Conservation (phyloP, 2,888 invertebrate genomes). For the Eurytoma californica region DNA sequence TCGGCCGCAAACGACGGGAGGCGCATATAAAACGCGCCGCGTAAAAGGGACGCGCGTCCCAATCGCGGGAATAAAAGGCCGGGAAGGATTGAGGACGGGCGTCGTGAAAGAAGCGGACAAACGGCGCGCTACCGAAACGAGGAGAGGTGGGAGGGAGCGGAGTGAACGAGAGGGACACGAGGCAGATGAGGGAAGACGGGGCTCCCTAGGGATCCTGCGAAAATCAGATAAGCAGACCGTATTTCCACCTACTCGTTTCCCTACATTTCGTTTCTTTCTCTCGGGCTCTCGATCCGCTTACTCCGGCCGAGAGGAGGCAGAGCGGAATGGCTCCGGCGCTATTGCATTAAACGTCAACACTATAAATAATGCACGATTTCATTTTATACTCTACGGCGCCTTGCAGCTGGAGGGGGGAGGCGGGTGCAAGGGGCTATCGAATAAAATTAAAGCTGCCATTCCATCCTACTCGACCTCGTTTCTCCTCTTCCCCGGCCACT, state of each 20-base stretch:
- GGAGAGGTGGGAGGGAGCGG: neutral
- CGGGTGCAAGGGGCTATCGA: constrained; percentile 19
- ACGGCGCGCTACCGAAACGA: neutral
- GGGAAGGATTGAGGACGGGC: neutral
- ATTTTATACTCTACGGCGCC: constrained; percentile 32
- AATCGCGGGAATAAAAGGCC: neutral
- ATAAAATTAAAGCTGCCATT: constrained; percentile 47
- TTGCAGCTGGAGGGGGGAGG: too few relatives aligned
- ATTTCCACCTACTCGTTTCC: constrained; percentile 34
- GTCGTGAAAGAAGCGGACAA: neutral
- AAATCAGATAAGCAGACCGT: constrained; percentile 58
- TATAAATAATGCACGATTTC: constrained; percentile 56
- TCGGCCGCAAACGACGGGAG: neutral
- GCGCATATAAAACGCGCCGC: neutral
- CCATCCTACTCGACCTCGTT: constrained; percentile 18
- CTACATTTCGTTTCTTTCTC: neutral
- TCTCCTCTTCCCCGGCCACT: constrained; percentile 37
- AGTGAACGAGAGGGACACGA: constrained; percentile 18
- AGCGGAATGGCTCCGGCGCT: constrained; percentile 19
- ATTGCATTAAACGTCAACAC: constrained; percentile 54
- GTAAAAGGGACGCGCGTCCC: neutral
- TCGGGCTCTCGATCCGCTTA: neutral
- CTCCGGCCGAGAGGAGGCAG: neutral
- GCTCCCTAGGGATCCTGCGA: constrained; percentile 48
- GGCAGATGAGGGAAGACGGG: constrained; percentile 44